Conservation (phyloP, 2,797 vertebrate genomes). For the Hozukius guyotensis region DNA sequence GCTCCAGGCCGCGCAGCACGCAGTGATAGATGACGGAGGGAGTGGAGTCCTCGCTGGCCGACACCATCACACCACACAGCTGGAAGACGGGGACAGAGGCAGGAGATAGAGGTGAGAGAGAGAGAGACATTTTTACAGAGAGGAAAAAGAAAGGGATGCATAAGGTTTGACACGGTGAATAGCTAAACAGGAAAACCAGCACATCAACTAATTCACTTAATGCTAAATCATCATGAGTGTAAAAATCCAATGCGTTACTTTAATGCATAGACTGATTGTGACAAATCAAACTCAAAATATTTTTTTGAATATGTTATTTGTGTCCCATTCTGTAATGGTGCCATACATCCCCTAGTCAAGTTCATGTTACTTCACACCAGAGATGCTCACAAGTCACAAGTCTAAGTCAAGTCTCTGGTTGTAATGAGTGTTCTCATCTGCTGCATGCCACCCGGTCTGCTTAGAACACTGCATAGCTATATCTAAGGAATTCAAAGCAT, state of each 20-base stretch:
- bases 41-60: conserved; percentile 93
- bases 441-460: no score
- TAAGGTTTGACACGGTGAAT: background rate
- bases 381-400: background rate
- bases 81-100: conserved; percentile 53
- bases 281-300: background rate
- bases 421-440: no score
- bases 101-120: background rate
- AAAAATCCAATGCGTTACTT: background rate
- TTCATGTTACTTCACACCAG: background rate
- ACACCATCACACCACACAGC: conserved; percentile 96
- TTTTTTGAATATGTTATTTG: no score
- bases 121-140: background rate
- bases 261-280: background rate
- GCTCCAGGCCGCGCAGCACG: conserved; percentile 93
- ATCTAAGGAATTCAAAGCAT: no score
- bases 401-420: no score
- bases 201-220: background rate
- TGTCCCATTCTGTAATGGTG: background rate
- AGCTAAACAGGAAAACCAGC: background rate
- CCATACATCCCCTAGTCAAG: rapidly evolving
- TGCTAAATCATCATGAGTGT: background rate
- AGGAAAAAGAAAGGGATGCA: background rate
- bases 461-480: no score
- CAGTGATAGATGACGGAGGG: conserved; percentile 96